Evolutionary conservation across 2,797 vertebrate species (phyloP).

Genomic region (Hephaestus fuliginosus): DNA sequence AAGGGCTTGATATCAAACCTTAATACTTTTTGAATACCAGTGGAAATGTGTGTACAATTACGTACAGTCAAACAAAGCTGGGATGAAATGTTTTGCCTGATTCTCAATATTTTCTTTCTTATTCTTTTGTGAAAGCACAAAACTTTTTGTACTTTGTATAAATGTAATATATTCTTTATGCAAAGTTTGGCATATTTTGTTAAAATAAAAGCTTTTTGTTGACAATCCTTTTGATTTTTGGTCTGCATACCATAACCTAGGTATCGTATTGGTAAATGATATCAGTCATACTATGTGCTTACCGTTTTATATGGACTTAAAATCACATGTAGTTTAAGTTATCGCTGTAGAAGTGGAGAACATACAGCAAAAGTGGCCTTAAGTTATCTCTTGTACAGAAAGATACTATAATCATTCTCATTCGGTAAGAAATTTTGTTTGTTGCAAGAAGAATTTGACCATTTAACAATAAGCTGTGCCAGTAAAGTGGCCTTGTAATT

Average conservation of each 20-base stretch:
- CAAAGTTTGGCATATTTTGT: background rate
- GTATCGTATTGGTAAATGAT: background rate
- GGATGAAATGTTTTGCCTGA: background rate
- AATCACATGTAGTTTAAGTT: background rate
- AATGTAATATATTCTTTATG: background rate
- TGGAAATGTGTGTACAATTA: background rate
- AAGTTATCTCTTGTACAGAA: background rate
- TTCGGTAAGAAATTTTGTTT: slow-evolving; percentile 26
- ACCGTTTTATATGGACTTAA: background rate
- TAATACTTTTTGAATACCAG: background rate
- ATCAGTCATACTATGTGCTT: background rate
- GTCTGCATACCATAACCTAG: too few relatives aligned
- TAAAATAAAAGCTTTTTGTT: background rate
- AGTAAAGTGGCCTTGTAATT: slow-evolving; percentile 56
- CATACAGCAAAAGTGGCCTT: background rate
- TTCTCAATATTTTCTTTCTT: background rate
- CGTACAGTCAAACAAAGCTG: background rate
- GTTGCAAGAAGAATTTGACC: slow-evolving; percentile 56
- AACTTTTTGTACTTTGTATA: too few relatives aligned
- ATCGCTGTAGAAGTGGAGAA: background rate
- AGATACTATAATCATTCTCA: background rate
- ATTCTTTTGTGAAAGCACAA: background rate
- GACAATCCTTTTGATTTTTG: too few relatives aligned
- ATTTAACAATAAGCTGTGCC: slow-evolving; percentile 58
- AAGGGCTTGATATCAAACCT: background rate